These are phyloP conservation scores for Brenthis ino DNA, from an alignment of 2,888 invertebrate genomes.

Conservation along the genomic window DNA sequence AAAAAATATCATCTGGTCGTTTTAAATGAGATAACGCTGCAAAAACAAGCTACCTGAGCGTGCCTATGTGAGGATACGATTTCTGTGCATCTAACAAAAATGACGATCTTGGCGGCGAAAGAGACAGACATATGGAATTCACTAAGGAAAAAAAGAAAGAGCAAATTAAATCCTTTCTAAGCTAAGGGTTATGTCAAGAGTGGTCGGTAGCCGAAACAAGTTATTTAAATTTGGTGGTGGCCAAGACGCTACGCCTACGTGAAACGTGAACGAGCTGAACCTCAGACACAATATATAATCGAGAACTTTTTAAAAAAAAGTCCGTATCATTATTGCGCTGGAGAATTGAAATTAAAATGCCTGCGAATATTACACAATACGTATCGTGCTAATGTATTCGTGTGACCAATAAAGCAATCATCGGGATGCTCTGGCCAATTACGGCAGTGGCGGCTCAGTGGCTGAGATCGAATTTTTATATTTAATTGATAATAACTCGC, in stretches of 20 bases:
- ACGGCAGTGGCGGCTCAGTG: conserved; percentile 65
- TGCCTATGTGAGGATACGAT: conserved; percentile 47
- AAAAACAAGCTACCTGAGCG: conserved; percentile 76
- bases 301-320: conserved; percentile 46
- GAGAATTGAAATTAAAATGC: conserved; percentile 60
- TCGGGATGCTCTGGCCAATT: conserved; percentile 69
- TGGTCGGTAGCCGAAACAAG: conserved; percentile 72
- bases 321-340: conserved; percentile 44
- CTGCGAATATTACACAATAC: conserved; percentile 52
- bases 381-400: conserved; percentile 54
- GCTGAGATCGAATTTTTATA: conserved; percentile 74
- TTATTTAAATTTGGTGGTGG: conserved; percentile 74
- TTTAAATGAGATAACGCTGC: conserved; percentile 65
- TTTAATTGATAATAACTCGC: conserved; percentile 70
- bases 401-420: conserved; percentile 78
- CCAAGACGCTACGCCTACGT: conserved; percentile 59
- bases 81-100: conserved; percentile 53
- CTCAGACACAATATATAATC: conserved; percentile 29
- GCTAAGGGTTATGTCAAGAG: conserved; percentile 69
- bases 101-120: conserved; percentile 52
- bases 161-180: conserved; percentile 50
- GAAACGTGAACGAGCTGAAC: conserved; percentile 43
- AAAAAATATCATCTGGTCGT: conserved; percentile 60
- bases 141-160: conserved; percentile 54
- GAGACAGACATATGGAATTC: conserved; percentile 53